These are phyloP conservation scores for Danionella cerebrum DNA, from an alignment of 2,113 vertebrate genomes.

Conservation along the genomic window DNA sequence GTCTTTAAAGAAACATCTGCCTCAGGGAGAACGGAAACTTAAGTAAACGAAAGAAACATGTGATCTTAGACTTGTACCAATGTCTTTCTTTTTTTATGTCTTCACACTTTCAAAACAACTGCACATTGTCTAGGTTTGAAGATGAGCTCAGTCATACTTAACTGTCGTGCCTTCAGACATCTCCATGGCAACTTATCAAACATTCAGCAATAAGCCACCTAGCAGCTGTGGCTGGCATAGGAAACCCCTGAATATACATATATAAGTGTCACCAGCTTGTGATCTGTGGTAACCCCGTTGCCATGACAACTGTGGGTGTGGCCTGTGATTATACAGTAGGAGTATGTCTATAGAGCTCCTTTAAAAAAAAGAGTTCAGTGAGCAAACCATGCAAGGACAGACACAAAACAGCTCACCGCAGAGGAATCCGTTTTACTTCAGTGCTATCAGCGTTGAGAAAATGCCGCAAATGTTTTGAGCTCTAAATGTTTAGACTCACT, in stretches of 20 bases:
- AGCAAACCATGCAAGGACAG: not conserved
- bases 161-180: not conserved
- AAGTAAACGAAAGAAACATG: too few species aligned
- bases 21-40: too few species aligned
- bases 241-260: constrained; percentile 5
- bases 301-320: constrained; percentile 27
- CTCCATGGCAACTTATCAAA: constrained; percentile 32
- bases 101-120: too few species aligned
- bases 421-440: not conserved
- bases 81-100: too few species aligned
- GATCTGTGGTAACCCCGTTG: constrained; percentile 36
- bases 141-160: not conserved
- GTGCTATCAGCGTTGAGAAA: not conserved
- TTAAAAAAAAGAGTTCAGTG: not conserved
- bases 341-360: too few species aligned
- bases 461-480: not conserved
- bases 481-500: not conserved
- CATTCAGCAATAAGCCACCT: constrained; percentile 14
- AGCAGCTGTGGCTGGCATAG: not conserved
- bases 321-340: constrained; percentile 8
- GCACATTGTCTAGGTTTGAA: too few species aligned
- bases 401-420: not conserved
- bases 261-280: constrained; percentile 19
- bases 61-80: too few species aligned
- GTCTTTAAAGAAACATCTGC: too few species aligned